A percentile compares a stretch with the other conserved stretches of the same genome.
These are phyloP conservation scores for Calephelis perditalis DNA, from an alignment of 2,888 invertebrate species.

Conservation along the genomic window DNA sequence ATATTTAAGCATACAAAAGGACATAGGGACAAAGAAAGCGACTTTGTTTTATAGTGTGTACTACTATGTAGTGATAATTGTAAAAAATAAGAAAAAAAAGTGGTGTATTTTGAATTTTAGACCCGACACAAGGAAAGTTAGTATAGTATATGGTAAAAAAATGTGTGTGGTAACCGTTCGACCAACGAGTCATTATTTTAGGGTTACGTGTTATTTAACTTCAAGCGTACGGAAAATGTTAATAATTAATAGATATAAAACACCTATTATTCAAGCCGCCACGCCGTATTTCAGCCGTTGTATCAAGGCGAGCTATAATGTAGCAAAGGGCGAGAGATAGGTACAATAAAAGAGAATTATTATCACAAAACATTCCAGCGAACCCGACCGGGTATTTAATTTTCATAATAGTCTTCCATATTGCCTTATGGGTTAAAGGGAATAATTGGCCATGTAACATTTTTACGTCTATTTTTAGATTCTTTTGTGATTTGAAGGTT, in stretches of 20 bases:
- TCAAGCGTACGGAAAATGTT: neutral
- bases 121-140: too few species aligned
- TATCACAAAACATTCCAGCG: slow-evolving; percentile 64
- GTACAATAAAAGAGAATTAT: slow-evolving; percentile 77
- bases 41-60: too few species aligned
- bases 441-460: neutral
- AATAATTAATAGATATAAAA: slow-evolving; percentile 6
- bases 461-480: neutral
- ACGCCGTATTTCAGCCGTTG: slow-evolving; percentile 28
- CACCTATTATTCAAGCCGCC: slow-evolving; percentile 19
- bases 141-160: too few species aligned
- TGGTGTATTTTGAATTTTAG: too few species aligned
- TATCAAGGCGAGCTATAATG: slow-evolving; percentile 72
- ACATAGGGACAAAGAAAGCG: too few species aligned
- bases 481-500: neutral
- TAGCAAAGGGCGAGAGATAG: slow-evolving; percentile 68
- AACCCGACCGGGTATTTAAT: slow-evolving; percentile 40
- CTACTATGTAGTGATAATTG: too few species aligned
- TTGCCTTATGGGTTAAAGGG: slow-evolving; percentile 13
- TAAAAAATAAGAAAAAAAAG: too few species aligned
- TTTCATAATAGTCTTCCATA: slow-evolving; percentile 33
- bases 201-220: neutral
- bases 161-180: too few species aligned
- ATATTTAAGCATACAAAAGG: too few species aligned
- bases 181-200: too few species aligned